A percentile compares a stretch with the other conserved stretches of the same genome.
Conservation (phyloP, 2,113 vertebrate genomes). For the Vicugna pacos region DNA sequence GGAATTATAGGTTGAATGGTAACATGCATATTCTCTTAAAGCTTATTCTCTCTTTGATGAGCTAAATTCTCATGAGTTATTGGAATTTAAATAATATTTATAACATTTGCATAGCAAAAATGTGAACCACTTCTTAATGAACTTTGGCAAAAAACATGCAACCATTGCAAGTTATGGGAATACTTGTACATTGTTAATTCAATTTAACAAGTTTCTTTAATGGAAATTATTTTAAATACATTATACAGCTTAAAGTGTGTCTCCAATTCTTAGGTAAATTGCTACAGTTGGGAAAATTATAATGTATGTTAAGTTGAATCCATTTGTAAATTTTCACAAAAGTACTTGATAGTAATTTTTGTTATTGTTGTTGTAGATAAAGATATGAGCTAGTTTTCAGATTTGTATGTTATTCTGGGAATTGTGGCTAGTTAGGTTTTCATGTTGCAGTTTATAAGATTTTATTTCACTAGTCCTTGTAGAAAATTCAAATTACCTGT, state of each 20-base stretch:
- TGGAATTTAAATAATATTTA: not conserved
- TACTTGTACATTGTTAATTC: not conserved
- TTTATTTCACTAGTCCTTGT: not conserved
- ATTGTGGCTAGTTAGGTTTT: not conserved
- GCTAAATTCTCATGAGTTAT: not conserved
- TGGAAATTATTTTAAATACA: not conserved
- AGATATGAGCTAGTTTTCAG: not conserved
- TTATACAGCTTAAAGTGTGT: not conserved
- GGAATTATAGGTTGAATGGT: not conserved
- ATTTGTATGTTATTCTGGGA: not conserved
- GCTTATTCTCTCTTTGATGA: not conserved
- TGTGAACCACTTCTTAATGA: not conserved
- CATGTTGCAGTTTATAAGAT: not conserved
- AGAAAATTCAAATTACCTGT: not conserved
- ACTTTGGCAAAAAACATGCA: not conserved
- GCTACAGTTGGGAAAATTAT: not conserved
- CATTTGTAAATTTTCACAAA: constrained; percentile 6
- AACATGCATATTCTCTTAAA: not conserved
- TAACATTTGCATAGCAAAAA: not conserved
- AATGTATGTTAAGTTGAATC: not conserved
- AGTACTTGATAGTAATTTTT: not conserved
- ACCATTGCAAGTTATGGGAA: not conserved
- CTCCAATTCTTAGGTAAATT: constrained; percentile 28
- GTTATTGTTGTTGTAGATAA: not conserved
- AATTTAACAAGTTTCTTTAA: not conserved